Evolutionary conservation across 2,797 vertebrate genomes (phyloP), one percentile per base, ranked within the genome.

Genomic region (Pseudochaenichthys georgianus): DNA sequence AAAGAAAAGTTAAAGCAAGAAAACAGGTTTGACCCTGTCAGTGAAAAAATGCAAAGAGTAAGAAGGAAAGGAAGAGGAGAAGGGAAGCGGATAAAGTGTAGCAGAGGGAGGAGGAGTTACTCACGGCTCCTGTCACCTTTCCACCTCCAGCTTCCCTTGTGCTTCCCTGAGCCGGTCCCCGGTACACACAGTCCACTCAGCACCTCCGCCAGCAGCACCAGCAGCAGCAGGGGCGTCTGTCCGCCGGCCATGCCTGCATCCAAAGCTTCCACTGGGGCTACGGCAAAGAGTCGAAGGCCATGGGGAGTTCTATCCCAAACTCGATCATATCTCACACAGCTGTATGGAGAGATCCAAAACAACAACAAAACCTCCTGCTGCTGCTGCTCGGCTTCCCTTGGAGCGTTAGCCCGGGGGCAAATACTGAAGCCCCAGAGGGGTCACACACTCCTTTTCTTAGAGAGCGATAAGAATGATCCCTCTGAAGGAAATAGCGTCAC

Each of bases 121-220:
- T 99, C 97, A 98, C 97, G 96, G 94, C 95, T 97, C 95, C 96
- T 96, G 94, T 97, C 96, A 95, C 96, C 95, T 95, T 96, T 98
- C 96, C 97, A 97, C 96, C 96, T 97, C 96, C 96, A 96, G 93
- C 95, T 95, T 73, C 94, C 93, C 94, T 94, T 97, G 87, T 92
- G 87, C 90, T 93, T 96, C 81, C 94, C 94, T 0, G 85, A 85
- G 81, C 93, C 61, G 75, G 96, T 95, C 87, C 84, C 93, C 65
- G 94, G 91, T 47, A 74, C 73, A 90, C 95, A 93, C 79, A 87
- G 89, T 81, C 91, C 92, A 73, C 88, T 93, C 93, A 93, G 89
- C 75, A 90, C 84, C 85, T 89, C 86, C 17, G 92, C 81, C 79
- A 94, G 92, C 62, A 98, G 86, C 92, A 96, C 83, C 92, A 96